A percentile compares a stretch with the other conserved stretches of the same genome.
phyloP scores from a whole-genome alignment of 1,140 invertebrate species.

The Laupala kohalensis region DNA sequence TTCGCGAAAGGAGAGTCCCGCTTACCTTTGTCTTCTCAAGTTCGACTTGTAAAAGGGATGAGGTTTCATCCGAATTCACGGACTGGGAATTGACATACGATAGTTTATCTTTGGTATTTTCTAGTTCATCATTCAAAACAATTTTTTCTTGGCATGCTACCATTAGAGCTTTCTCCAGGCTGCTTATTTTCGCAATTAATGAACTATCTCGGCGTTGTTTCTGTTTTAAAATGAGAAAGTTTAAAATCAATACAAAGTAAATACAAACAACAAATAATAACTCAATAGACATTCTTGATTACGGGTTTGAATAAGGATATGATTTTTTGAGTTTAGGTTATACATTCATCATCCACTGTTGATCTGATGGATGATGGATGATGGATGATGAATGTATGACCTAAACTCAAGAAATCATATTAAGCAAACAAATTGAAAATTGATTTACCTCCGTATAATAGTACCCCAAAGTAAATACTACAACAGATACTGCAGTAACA shows the following conservation, averaged over 20 bases:
- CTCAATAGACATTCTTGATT: background rate
- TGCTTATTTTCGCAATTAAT: conserved; percentile 43
- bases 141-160: conserved; percentile 14
- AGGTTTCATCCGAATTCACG: background rate
- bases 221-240: conserved; percentile 14
- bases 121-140: conserved; percentile 16
- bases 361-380: background rate
- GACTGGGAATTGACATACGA: background rate
- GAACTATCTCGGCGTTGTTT: conserved; percentile 48
- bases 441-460: conserved; percentile 48
- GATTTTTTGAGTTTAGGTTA: too few species aligned
- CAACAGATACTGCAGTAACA: conserved; percentile 50
- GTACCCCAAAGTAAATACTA: conserved; percentile 60
- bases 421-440: background rate
- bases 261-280: background rate
- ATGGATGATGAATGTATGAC: background rate
- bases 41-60: background rate
- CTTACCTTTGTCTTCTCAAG: conserved; percentile 3
- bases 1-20: too few species aligned
- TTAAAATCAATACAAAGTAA: conserved; percentile 7
- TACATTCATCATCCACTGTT: background rate
- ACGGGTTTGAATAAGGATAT: too few species aligned
- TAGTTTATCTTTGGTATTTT: conserved; percentile 1
- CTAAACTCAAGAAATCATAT: background rate
- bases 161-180: conserved; percentile 34